A percentile compares a stretch with the other conserved stretches of the same genome.
These are phyloP conservation scores for Epinephelus cyanopodus DNA, from an alignment of 2,113 vertebrate species.

Conservation along the genomic window DNA sequence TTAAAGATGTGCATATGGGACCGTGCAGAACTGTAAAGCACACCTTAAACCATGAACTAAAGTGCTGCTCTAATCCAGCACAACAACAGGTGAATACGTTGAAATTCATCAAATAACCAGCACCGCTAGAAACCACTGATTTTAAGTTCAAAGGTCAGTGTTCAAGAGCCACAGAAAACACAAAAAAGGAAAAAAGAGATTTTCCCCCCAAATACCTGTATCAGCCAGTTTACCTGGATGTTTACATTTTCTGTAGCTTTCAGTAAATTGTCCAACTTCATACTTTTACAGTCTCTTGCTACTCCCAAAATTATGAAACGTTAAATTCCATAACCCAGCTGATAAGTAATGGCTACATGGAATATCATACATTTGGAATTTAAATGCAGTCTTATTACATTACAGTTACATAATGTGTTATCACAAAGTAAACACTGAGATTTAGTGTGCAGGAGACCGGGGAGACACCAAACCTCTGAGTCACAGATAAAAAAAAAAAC, in stretches of 20 bases:
- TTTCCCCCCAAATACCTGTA: too few relatives aligned
- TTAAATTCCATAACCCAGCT: not conserved
- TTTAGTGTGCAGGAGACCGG: constrained; percentile 18
- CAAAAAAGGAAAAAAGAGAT: not conserved
- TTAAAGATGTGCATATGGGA: too few relatives aligned
- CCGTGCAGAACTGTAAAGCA: too few relatives aligned
- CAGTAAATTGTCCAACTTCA: not conserved
- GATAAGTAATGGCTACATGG: not conserved
- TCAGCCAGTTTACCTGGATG: not conserved
- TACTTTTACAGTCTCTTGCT: not conserved
- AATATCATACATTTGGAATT: constrained; percentile 4
- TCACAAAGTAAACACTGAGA: constrained; percentile 35
- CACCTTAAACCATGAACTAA: not conserved
- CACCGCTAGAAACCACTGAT: not conserved
- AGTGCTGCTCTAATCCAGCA: not conserved
- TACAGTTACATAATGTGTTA: constrained; percentile 35
- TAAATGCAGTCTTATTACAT: constrained; percentile 16
- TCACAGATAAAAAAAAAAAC: constrained; percentile 15
- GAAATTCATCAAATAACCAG: not conserved
- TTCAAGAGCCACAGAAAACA: not conserved
- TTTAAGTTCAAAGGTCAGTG: not conserved
- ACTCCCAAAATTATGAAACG: not conserved
- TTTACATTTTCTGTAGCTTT: not conserved
- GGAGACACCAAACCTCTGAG: constrained; percentile 52
- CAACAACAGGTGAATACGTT: not conserved